Evolutionary conservation across 1,140 invertebrate species (phyloP).

Genomic region (Laupala kohalensis): DNA sequence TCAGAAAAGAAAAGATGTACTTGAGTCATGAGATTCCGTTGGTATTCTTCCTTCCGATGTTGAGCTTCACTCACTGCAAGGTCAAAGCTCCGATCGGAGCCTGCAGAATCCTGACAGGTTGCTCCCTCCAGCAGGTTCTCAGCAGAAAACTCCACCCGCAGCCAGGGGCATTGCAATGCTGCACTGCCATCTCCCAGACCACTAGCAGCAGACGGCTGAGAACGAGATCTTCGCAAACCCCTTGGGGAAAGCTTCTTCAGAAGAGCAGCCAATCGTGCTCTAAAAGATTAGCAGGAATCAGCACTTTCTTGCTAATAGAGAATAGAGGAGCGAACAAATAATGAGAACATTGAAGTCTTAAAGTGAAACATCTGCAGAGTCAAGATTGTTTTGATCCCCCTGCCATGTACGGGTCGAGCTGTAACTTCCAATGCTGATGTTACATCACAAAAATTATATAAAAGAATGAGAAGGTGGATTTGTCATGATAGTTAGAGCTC

Average conservation of each 20-base stretch:
- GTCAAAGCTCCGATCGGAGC: conserved; percentile 8
- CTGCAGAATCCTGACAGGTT: neutral
- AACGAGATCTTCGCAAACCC: neutral
- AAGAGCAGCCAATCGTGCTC: conserved; percentile 1
- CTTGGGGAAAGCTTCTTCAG: conserved; percentile 12
- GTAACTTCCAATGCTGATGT: no score
- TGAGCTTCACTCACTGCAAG: conserved; percentile 1
- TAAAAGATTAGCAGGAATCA: neutral
- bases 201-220: neutral
- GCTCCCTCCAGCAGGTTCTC: neutral
- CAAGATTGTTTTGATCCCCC: no score
- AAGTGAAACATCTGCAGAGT: no score
- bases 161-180: conserved; percentile 2
- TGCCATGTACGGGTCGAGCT: no score
- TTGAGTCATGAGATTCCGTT: no score
- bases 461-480: no score
- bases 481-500: no score
- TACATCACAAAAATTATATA: no score
- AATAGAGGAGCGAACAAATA: no score
- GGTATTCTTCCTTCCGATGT: neutral
- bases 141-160: conserved; percentile 4
- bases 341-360: no score
- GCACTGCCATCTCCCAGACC: neutral
- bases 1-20: no score
- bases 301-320: no score